Evolutionary conservation across 2,888 invertebrate species (phyloP).

Genomic region (Xylocampa areola): DNA sequence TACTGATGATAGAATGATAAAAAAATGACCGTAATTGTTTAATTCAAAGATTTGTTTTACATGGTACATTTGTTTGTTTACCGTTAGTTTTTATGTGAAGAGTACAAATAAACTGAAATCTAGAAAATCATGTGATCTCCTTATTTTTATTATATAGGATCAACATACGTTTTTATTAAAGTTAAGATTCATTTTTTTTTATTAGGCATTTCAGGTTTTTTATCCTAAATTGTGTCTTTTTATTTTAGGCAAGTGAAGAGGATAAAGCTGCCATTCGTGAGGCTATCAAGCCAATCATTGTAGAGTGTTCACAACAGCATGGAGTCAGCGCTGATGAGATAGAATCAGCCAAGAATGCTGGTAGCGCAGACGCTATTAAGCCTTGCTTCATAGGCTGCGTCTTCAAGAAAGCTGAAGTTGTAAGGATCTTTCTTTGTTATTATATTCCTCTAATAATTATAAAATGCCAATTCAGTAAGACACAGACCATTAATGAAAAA

Average conservation of each 20-base stretch:
- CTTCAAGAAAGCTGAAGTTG: constrained; percentile 48
- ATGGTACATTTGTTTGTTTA: too few species aligned
- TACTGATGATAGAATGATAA: too few species aligned
- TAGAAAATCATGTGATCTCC: too few species aligned
- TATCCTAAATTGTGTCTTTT: neutral
- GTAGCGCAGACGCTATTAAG: constrained; percentile 19
- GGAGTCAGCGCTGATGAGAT: constrained; percentile 35
- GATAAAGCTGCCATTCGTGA: constrained; percentile 19
- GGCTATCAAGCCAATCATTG: constrained; percentile 25
- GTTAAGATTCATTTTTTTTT: too few species aligned
- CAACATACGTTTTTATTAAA: too few species aligned
- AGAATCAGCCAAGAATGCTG: constrained; percentile 33
- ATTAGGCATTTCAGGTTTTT: neutral
- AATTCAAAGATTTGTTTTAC: too few species aligned
- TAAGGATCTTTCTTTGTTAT: constrained; percentile 30
- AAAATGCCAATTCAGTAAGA: too few species aligned
- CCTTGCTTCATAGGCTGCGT: constrained; percentile 52
- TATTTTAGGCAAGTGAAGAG: constrained; percentile 32
- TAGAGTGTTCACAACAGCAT: constrained; percentile 42
- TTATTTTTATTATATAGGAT: too few species aligned
- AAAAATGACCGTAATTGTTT: too few species aligned
- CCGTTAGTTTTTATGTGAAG: too few species aligned
- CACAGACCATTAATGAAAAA: too few species aligned
- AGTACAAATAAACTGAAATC: too few species aligned
- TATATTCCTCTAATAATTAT: neutral